These are phyloP conservation scores for Spheniscus humboldti DNA, from an alignment of 2,797 vertebrate genomes.

Conservation along the genomic window DNA sequence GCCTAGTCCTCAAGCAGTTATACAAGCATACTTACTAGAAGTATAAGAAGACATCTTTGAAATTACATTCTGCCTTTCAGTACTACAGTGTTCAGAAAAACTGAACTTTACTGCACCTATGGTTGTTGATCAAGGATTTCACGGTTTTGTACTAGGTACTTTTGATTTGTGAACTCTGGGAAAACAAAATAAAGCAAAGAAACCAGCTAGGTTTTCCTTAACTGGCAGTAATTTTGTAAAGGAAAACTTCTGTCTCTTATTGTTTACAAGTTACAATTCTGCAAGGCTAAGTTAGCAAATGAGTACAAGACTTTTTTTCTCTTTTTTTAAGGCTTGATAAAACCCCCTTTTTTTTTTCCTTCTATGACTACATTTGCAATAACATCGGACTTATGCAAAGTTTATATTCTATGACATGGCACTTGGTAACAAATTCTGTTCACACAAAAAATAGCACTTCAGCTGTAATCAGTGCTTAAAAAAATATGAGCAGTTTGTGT, in stretches of 20 bases:
- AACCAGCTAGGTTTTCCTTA: background rate
- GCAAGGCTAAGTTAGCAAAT: background rate
- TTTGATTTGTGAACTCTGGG: background rate
- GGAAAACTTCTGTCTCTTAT: background rate
- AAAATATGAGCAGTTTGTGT: constrained; percentile 67
- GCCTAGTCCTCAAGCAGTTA: background rate
- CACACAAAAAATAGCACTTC: constrained; percentile 45
- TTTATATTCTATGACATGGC: constrained; percentile 25
- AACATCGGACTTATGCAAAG: background rate
- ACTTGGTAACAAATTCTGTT: constrained; percentile 51
- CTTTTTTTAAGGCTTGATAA: background rate
- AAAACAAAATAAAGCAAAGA: background rate
- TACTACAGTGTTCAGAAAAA: background rate
- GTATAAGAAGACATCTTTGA: background rate
- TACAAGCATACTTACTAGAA: background rate
- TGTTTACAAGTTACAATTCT: background rate
- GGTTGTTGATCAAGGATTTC: background rate
- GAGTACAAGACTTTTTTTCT: background rate
- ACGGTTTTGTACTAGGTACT: background rate
- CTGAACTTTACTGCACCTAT: background rate
- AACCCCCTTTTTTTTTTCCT: accelerated
- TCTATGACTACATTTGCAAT: background rate
- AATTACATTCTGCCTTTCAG: background rate
- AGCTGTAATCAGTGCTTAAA: constrained; percentile 67
- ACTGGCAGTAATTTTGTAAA: background rate